Percentiles rank a stretch among this genome's conserved stretches.
Conservation (phyloP, 2,113 vertebrate genomes). For the Melanocharis versteri region DNA sequence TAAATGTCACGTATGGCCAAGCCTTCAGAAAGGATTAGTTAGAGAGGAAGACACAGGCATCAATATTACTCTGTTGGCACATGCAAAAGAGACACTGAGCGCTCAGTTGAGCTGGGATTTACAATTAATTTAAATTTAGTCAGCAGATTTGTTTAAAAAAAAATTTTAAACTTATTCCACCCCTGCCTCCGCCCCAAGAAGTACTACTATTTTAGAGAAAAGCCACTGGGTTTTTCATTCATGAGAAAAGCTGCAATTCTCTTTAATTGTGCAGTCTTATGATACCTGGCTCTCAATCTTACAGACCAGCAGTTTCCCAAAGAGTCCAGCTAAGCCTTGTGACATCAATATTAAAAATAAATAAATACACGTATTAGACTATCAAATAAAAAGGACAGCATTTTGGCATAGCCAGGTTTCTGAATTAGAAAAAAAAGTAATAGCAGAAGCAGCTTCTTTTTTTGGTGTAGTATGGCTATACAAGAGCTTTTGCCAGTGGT, state of each 20-base stretch:
- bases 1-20: neutral
- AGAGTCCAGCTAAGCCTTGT: neutral
- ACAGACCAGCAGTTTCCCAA: neutral
- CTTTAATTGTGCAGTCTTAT: neutral
- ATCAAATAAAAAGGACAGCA: neutral
- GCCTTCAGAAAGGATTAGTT: constrained; percentile 10
- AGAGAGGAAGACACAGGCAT: neutral
- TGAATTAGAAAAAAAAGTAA: neutral
- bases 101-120: neutral
- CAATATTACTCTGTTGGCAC: neutral
- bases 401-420: neutral
- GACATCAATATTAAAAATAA: neutral
- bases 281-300: neutral
- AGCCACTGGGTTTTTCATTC: neutral
- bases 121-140: constrained; percentile 38
- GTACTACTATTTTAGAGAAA: neutral
- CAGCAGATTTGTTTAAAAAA: neutral
- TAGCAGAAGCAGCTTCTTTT: neutral
- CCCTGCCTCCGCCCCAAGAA: neutral
- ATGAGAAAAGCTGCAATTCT: neutral
- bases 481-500: neutral
- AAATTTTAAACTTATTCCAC: constrained; percentile 17
- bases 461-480: neutral
- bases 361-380: neutral
- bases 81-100: neutral